These are phyloP conservation scores for Myopa tessellatipennis DNA, from an alignment of 2,888 invertebrate species.

Conservation along the genomic window DNA sequence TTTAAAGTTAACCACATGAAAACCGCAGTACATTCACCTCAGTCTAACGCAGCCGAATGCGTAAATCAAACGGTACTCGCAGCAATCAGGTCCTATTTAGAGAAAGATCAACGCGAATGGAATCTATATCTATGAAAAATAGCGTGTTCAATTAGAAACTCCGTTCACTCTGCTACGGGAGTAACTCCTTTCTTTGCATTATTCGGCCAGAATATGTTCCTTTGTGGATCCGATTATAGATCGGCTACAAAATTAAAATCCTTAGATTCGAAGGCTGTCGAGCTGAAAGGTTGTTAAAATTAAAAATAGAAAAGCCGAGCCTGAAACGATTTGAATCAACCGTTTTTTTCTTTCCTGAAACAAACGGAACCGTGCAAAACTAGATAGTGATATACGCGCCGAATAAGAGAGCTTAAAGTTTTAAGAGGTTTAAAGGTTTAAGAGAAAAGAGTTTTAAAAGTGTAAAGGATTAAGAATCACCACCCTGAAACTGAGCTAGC, in stretches of 20 bases:
- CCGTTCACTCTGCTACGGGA: neutral
- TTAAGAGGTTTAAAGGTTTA: too few species aligned
- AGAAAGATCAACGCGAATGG: conserved; percentile 38
- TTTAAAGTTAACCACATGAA: conserved; percentile 44
- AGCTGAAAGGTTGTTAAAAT: too few species aligned
- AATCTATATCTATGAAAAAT: neutral
- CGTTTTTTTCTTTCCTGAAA: too few species aligned
- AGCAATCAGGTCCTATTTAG: conserved; percentile 37
- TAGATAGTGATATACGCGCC: too few species aligned
- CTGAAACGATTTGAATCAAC: too few species aligned
- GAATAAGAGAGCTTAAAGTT: too few species aligned
- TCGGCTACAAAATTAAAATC: neutral
- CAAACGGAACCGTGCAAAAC: too few species aligned
- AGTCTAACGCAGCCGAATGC: conserved; percentile 51
- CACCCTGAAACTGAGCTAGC: too few species aligned
- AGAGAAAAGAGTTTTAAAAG: too few species aligned
- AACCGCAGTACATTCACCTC: conserved; percentile 41
- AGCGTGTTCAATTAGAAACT: neutral
- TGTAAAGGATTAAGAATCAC: too few species aligned
- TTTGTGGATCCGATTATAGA: neutral
- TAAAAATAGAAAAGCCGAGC: too few species aligned
- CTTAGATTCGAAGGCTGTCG: too few species aligned
- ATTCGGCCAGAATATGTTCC: neutral
- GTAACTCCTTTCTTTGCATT: neutral
- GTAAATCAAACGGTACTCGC: conserved; percentile 53